Conservation (phyloP, 2,888 invertebrate species). For the Mesoligia furuncula region DNA sequence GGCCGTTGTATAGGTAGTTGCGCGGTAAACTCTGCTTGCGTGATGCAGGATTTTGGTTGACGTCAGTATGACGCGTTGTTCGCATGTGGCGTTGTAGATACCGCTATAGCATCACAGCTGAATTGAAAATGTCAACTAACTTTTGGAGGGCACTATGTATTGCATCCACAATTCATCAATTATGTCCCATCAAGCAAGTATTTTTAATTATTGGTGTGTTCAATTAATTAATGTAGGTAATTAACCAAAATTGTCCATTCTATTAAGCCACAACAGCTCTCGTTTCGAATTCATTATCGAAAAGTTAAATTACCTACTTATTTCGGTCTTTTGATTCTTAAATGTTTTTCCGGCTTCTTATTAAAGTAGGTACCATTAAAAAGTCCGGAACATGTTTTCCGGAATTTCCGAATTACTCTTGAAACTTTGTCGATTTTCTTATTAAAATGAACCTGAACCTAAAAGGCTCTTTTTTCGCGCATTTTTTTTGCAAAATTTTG, state of each 20-base stretch:
- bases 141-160: too few relatives aligned
- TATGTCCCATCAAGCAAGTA: neutral
- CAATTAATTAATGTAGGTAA: slow-evolving; percentile 23
- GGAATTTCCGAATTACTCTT: slow-evolving; percentile 48
- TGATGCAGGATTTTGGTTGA: too few relatives aligned
- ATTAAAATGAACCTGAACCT: slow-evolving; percentile 17
- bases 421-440: slow-evolving; percentile 59
- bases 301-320: slow-evolving; percentile 44
- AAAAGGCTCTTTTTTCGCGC: neutral
- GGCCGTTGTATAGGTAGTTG: too few relatives aligned
- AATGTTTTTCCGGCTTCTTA: slow-evolving; percentile 44
- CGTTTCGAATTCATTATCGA: slow-evolving; percentile 48
- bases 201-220: neutral
- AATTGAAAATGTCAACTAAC: too few relatives aligned
- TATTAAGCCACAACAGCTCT: slow-evolving; percentile 5
- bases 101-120: too few relatives aligned
- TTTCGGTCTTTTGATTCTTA: slow-evolving; percentile 31
- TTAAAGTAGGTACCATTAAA: neutral
- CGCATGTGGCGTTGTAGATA: too few relatives aligned
- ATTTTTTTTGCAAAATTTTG: neutral
- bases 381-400: slow-evolving; percentile 46
- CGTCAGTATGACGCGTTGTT: too few relatives aligned
- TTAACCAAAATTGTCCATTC: slow-evolving; percentile 9
- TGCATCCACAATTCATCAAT: neutral
- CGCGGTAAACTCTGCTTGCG: too few relatives aligned